These are phyloP conservation scores for Dynastes hyllus DNA, from an alignment of 2,888 invertebrate species.

Conservation along the genomic window DNA sequence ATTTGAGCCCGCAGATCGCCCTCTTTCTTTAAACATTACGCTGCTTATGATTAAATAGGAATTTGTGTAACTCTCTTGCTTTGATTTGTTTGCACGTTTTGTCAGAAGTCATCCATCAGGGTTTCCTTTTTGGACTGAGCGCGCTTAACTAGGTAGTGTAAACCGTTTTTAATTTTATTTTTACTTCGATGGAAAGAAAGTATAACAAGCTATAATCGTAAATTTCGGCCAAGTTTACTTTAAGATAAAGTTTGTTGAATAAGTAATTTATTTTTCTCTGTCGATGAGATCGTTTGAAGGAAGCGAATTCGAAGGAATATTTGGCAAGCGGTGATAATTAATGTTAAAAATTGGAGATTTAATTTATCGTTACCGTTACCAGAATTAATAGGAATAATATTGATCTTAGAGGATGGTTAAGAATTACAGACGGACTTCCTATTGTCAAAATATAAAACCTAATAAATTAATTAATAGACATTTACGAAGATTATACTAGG, in stretches of 20 bases:
- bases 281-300: slow-evolving; percentile 11
- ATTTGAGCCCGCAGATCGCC: neutral
- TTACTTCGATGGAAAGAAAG: neutral
- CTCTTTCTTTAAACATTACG: slow-evolving; percentile 21
- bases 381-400: slow-evolving; percentile 1
- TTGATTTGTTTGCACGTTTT: slow-evolving; percentile 26
- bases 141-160: slow-evolving; percentile 1
- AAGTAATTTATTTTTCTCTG: slow-evolving; percentile 15
- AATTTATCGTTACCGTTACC: neutral
- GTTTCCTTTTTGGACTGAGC: neutral
- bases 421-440: slow-evolving; percentile 2
- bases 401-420: too few species aligned
- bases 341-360: neutral
- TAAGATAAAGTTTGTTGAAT: slow-evolving; percentile 16
- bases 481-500: too few species aligned
- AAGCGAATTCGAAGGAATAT: neutral
- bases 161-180: slow-evolving; percentile 23
- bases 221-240: slow-evolving; percentile 22
- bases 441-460: too few species aligned
- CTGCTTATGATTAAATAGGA: slow-evolving; percentile 29
- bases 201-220: slow-evolving; percentile 18
- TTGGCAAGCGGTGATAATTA: slow-evolving; percentile 23
- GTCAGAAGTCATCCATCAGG: slow-evolving; percentile 37
- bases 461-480: too few species aligned
- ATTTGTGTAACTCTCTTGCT: slow-evolving; percentile 18